Conservation (phyloP, 1,140 invertebrate genomes). For the Drosophila ananassae region DNA sequence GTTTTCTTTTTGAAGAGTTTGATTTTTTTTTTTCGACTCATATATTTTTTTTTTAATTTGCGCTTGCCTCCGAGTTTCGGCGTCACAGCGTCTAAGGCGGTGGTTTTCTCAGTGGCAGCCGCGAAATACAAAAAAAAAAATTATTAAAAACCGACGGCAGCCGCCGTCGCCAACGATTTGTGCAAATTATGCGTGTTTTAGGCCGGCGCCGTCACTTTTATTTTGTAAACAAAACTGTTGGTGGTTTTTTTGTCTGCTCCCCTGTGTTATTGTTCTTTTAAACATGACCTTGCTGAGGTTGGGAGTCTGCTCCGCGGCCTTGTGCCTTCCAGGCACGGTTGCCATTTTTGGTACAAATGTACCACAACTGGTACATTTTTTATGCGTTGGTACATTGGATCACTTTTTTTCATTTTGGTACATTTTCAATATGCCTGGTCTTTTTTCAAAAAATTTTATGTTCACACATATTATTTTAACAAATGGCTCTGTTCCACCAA, state of each 20-base stretch:
- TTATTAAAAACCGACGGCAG: constrained; percentile 11
- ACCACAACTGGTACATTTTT: no score
- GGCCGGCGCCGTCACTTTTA: constrained; percentile 55
- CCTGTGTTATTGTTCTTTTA: constrained; percentile 24
- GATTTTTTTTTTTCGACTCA: constrained; percentile 5
- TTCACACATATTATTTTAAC: no score
- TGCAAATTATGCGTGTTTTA: constrained; percentile 73
- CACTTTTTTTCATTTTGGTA: no score
- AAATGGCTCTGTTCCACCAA: no score
- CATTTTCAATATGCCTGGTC: no score
- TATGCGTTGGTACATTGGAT: no score
- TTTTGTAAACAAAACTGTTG: constrained; percentile 80
- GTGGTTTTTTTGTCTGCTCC: constrained; percentile 41
- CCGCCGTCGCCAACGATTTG: constrained; percentile 52
- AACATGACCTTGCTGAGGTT: constrained; percentile 54
- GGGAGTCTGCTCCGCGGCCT: constrained; percentile 37
- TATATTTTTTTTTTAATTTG: constrained; percentile 19
- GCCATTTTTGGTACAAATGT: no score
- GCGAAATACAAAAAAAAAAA: constrained; percentile 1
- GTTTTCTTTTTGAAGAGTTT: constrained; percentile 32
- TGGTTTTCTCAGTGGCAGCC: constrained; percentile 43
- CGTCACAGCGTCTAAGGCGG: constrained; percentile 59
- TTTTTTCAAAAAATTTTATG: no score
- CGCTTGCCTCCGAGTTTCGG: constrained; percentile 19
- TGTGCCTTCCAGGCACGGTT: not conserved